Conservation (phyloP, 37 sponge, comb jelly and placozoan genomes). For the Mnemiopsis leidyi region DNA sequence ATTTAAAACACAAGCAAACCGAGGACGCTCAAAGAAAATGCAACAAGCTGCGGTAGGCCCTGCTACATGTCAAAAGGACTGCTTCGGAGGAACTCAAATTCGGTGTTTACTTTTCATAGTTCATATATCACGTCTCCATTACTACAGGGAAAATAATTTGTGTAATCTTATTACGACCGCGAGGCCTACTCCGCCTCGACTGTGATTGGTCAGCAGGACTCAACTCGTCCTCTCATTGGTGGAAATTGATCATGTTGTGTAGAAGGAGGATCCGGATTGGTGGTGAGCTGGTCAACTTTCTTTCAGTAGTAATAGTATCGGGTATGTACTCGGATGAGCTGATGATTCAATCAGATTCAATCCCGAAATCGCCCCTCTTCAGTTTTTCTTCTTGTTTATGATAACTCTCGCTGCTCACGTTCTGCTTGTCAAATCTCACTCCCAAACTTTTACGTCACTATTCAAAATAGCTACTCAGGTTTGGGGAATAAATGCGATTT, state of each 20-base stretch:
- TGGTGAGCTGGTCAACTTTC: not conserved
- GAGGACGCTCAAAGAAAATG: not conserved
- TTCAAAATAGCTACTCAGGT: too few species aligned
- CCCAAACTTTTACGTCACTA: not conserved
- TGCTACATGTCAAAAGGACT: constrained; percentile 29
- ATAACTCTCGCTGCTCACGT: not conserved
- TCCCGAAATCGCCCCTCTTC: too few species aligned
- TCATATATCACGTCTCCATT: constrained; percentile 18
- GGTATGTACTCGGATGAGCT: not conserved
- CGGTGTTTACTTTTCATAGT: constrained; percentile 31
- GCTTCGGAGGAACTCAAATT: not conserved
- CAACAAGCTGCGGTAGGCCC: not conserved
- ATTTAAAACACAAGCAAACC: not conserved
- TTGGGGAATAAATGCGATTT: too few species aligned
- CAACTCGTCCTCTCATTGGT: not conserved
- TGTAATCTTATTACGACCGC: not conserved
- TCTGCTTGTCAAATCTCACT: not conserved
- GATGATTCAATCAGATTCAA: not conserved
- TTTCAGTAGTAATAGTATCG: not conserved
- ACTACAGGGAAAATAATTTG: not conserved
- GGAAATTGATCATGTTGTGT: not conserved
- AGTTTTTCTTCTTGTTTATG: not conserved
- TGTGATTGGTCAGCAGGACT: too few species aligned
- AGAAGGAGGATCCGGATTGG: not conserved
- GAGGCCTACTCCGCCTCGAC: not conserved